Evolutionary conservation across 2,888 invertebrate species (phyloP).

Genomic region (Neoitamus cyanurus): DNA sequence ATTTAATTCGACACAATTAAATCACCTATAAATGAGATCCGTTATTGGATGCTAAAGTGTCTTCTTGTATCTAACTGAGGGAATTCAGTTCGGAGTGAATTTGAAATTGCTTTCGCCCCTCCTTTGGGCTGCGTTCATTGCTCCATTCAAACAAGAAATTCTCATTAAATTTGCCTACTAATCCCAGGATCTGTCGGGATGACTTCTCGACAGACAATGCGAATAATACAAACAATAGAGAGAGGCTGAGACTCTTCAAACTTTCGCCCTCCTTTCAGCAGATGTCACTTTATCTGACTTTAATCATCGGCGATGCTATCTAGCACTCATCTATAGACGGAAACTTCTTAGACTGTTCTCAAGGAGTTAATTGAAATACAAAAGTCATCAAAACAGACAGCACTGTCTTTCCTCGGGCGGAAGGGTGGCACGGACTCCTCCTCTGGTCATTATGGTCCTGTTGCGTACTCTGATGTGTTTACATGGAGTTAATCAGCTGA

Average conservation of each 20-base stretch:
- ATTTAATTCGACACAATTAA: conserved; percentile 1
- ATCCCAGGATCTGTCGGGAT: conserved; percentile 1
- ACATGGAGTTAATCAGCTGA: neutral
- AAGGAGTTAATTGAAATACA: conserved; percentile 4
- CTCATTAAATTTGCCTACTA: conserved; percentile 1
- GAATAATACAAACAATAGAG: neutral
- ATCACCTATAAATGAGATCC: neutral
- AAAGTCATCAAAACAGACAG: neutral
- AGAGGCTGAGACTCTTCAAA: neutral
- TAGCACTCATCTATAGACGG: neutral
- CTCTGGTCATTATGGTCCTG: neutral
- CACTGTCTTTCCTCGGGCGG: neutral
- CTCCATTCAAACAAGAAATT: neutral
- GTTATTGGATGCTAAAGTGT: neutral
- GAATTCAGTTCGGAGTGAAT: neutral
- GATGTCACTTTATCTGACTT: conserved; percentile 11
- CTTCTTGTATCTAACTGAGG: neutral
- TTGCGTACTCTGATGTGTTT: neutral
- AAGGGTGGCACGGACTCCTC: neutral
- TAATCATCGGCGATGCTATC: neutral
- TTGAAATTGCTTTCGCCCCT: neutral
- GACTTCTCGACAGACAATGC: conserved; percentile 1
- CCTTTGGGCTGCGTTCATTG: neutral
- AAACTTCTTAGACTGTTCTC: neutral
- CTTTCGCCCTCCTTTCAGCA: neutral